Evolutionary conservation across 2,888 invertebrate genomes (phyloP).

Genomic region (Pristionchus arcanus): DNA sequence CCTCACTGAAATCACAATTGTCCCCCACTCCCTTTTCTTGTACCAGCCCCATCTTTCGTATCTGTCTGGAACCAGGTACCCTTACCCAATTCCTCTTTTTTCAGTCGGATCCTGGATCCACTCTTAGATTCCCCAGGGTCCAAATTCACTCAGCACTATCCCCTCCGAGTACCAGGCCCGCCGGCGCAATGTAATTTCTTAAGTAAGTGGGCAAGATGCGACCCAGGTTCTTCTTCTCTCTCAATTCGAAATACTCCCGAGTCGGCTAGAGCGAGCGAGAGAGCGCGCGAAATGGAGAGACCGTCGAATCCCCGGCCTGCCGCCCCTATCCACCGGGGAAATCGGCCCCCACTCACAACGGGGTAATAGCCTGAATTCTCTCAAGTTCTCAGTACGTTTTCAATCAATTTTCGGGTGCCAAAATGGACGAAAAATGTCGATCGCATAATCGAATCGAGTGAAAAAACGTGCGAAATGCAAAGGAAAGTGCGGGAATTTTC

Average conservation of each 20-base stretch:
- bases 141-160: constrained; percentile 27
- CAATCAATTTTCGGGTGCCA: neutral
- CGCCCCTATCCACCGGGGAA: constrained; percentile 28
- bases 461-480: neutral
- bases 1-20: no score
- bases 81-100: no score
- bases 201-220: constrained; percentile 43
- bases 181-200: constrained; percentile 49
- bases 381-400: neutral
- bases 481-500: neutral
- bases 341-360: neutral
- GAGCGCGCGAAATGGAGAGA: neutral
- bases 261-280: neutral
- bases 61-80: no score
- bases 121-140: neutral
- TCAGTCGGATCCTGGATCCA: constrained; percentile 25
- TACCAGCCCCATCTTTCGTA: no score
- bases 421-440: neutral
- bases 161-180: neutral
- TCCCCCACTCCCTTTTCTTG: no score
- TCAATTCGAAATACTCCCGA: neutral
- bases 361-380: neutral
- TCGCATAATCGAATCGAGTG: neutral
- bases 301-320: neutral
- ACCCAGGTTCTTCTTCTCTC: neutral